Base-by-base conservation (phyloP, 2,888 invertebrate species). In the Smittia aterrima region DNA sequence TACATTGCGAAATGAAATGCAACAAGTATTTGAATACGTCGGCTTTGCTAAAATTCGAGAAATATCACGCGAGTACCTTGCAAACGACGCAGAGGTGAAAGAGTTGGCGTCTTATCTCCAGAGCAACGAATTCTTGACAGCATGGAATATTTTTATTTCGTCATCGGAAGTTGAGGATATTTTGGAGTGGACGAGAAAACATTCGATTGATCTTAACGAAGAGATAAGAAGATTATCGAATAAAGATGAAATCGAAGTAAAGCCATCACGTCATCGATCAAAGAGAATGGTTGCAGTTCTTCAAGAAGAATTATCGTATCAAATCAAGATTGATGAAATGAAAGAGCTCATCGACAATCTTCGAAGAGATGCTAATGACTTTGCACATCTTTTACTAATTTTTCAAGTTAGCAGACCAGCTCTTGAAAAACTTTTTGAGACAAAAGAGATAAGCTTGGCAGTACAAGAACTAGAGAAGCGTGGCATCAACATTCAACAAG, bases 401-500 rank as follows among this genome's bases (percentile, higher is more conserved):
- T 74, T 79, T 20, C 73, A 76, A n/a, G 77, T 78, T 32, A 75
- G 77, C 22, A 75, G 77, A 22, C 73, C 76, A 25, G 67, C 79
- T 27, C 76, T 79, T 22, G 78, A 79, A 40, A 76, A 78, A 68
- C 75, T 79, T 18, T 76, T 78, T 22, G 74, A 71, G 18, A 40
- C 77, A 16, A 75, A 76, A 6, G 79, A 79, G 76, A 77, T 79
- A 18, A 68, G 75, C 66, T 68, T 76, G 22, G 32, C 79, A 40
- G 75, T 75, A 11, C 68, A 74, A 18, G 67, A 75, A 20, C 75
- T 79, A 16, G 76, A 75, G 62, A 75, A 74, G 38, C 68, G 78
- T 75, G 79, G 78, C 4, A 76, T 79, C 9, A 77, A 77, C 75
- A 75, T 78, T 25, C 76, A 78, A 25, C 75, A 76, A 41, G 40